Percentiles rank a stretch among this genome's conserved stretches.
Evolutionary conservation across 2,888 invertebrate species (phyloP).

Genomic region (Leucoptera coffeella): DNA sequence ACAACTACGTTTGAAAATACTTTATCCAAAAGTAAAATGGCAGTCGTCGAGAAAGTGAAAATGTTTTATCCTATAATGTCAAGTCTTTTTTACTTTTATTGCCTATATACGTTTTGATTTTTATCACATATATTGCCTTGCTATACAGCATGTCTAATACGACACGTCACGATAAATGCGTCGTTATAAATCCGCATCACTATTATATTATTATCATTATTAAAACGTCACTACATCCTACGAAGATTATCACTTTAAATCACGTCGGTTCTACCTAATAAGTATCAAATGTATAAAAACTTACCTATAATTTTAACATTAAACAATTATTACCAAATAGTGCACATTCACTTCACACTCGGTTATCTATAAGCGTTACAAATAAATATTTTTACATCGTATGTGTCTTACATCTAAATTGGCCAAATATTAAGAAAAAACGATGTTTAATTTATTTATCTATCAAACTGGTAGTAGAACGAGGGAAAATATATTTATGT

Average conservation of each 20-base stretch:
- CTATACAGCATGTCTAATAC: conserved; percentile 5
- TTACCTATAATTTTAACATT: conserved; percentile 33
- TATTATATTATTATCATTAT: conserved; percentile 13
- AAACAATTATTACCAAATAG: conserved; percentile 37
- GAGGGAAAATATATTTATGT: too few species aligned
- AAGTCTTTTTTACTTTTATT: conserved; percentile 46
- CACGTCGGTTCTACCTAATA: conserved; percentile 48
- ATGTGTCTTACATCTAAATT: conserved; percentile 28
- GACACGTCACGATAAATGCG: too few species aligned
- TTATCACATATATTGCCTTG: conserved; percentile 12
- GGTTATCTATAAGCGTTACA: conserved; percentile 32
- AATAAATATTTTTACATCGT: conserved; percentile 45
- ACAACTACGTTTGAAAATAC: conserved; percentile 1
- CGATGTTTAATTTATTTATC: too few species aligned
- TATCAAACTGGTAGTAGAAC: too few species aligned
- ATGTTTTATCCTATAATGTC: conserved; percentile 32
- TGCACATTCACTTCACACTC: conserved; percentile 34
- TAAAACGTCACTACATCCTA: conserved; percentile 37
- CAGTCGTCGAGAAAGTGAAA: conserved; percentile 34
- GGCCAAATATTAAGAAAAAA: conserved; percentile 12
- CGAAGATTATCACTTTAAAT: conserved; percentile 43
- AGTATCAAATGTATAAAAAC: conserved; percentile 51
- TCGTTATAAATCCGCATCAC: conserved; percentile 37
- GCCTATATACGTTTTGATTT: conserved; percentile 15
- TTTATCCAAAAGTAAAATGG: conserved; percentile 29